Percentiles rank a stretch among this genome's conserved stretches.
phyloP scores from a whole-genome alignment of 2,888 invertebrate species.

The Mythimna vitellina region DNA sequence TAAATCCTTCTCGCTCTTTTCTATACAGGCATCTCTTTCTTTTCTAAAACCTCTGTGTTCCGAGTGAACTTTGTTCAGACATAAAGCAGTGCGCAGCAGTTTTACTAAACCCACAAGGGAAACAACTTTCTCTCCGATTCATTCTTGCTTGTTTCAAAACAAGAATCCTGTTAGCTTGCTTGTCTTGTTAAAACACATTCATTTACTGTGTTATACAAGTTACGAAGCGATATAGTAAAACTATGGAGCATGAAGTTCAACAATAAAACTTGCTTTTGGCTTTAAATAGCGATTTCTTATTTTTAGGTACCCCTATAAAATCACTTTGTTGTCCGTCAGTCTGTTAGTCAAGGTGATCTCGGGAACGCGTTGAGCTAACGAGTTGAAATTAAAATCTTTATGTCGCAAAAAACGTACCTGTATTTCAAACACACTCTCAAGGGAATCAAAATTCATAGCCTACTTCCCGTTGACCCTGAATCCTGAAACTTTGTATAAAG shows the following conservation, averaged over 20 bases:
- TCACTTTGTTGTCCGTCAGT: too few species aligned
- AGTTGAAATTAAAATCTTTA: too few species aligned
- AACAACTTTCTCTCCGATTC: slow-evolving; percentile 27
- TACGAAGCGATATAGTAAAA: background rate
- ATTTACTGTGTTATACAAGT: background rate
- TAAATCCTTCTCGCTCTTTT: background rate
- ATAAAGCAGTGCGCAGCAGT: slow-evolving; percentile 46
- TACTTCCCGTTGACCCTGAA: too few species aligned
- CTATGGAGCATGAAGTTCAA: background rate
- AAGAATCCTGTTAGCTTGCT: slow-evolving; percentile 7
- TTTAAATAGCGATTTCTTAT: too few species aligned
- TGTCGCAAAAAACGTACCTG: too few species aligned
- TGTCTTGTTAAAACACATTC: slow-evolving; percentile 7
- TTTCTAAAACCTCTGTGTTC: slow-evolving; percentile 16
- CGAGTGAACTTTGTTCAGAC: slow-evolving; percentile 32
- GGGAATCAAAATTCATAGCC: too few species aligned
- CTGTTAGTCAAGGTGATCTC: too few species aligned
- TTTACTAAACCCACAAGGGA: slow-evolving; percentile 38
- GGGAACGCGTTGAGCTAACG: too few species aligned
- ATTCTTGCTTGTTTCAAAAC: slow-evolving; percentile 23
- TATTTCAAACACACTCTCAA: too few species aligned
- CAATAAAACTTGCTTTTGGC: too few species aligned
- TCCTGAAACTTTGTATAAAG: too few species aligned
- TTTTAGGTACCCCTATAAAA: too few species aligned
- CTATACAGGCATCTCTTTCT: background rate